Percentiles rank a stretch among this genome's conserved stretches.
Conservation (phyloP, 2,797 vertebrate species). For the Salmo trutta region DNA sequence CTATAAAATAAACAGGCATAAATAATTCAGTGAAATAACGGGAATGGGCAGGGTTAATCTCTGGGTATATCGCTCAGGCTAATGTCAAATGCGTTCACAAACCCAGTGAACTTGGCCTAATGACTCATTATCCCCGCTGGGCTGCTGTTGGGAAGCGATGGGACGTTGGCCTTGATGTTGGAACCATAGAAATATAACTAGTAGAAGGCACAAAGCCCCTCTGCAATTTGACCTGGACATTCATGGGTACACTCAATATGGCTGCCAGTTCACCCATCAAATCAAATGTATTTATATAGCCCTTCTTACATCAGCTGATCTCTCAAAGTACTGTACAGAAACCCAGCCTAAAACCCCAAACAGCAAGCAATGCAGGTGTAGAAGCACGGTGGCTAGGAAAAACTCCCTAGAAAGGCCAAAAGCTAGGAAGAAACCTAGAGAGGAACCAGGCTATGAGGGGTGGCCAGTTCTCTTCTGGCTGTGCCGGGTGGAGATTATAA, state of each 20-base stretch:
- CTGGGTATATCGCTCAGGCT: slow-evolving; percentile 33
- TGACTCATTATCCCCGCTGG: background rate
- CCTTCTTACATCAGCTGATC: too few species aligned
- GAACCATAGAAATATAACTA: background rate
- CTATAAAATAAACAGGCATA: slow-evolving; percentile 51
- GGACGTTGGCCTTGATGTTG: background rate
- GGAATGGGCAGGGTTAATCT: slow-evolving; percentile 32
- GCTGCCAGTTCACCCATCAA: background rate
- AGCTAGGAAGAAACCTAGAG: too few species aligned
- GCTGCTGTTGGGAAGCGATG: background rate
- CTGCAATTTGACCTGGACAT: background rate
- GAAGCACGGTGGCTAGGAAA: too few species aligned
- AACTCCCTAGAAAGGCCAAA: too few species aligned
- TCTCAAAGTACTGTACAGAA: too few species aligned
- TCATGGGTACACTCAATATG: background rate
- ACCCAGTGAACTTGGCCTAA: slow-evolving; percentile 8
- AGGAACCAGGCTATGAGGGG: too few species aligned
- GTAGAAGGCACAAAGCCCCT: too few species aligned
- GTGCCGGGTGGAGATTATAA: too few species aligned
- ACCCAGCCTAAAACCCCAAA: too few species aligned
- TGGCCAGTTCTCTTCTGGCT: too few species aligned
- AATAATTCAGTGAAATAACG: slow-evolving; percentile 53
- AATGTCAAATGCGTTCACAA: slow-evolving; percentile 41
- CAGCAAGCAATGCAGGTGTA: too few species aligned
- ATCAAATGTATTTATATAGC: too few species aligned